These are phyloP conservation scores for Acestrorhynchus altus DNA, from an alignment of 2,797 vertebrate species.

Conservation along the genomic window DNA sequence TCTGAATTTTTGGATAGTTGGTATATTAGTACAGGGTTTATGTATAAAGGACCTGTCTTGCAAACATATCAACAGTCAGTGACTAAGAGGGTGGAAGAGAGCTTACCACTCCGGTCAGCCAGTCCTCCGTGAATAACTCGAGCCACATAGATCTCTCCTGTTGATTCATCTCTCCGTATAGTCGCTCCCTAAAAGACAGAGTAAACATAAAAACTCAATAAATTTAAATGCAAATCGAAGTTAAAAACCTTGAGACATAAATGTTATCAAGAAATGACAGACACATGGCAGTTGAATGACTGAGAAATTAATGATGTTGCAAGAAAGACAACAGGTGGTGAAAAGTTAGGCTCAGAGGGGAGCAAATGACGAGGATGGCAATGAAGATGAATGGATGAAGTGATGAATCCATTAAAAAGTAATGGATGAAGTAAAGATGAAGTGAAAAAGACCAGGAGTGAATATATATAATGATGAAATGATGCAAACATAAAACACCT, in stretches of 20 bases:
- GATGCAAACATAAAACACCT: constrained; percentile 19
- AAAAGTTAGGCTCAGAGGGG: not conserved
- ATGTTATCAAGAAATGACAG: not conserved
- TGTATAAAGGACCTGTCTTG: not conserved
- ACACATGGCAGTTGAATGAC: not conserved
- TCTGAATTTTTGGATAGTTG: too few species aligned
- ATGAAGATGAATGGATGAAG: not conserved
- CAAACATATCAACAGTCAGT: not conserved
- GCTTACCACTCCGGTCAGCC: constrained; percentile 90
- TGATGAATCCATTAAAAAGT: not conserved
- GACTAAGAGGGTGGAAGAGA: not conserved
- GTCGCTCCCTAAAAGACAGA: constrained; percentile 87
- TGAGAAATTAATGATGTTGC: not conserved
- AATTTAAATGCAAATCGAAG: not conserved
- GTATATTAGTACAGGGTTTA: too few species aligned
- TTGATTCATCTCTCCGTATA: constrained; percentile 91
- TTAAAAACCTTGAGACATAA: not conserved
- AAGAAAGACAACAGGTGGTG: not conserved
- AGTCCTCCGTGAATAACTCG: constrained; percentile 94
- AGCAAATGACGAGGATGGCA: not conserved
- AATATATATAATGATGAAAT: not conserved
- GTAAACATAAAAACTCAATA: constrained; percentile 7
- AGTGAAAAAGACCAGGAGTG: not conserved
- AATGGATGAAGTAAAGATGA: not conserved
- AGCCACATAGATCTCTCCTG: constrained; percentile 93